Base-by-base conservation (phyloP, 2,888 invertebrate species). In the Temnothorax unifasciatus region DNA sequence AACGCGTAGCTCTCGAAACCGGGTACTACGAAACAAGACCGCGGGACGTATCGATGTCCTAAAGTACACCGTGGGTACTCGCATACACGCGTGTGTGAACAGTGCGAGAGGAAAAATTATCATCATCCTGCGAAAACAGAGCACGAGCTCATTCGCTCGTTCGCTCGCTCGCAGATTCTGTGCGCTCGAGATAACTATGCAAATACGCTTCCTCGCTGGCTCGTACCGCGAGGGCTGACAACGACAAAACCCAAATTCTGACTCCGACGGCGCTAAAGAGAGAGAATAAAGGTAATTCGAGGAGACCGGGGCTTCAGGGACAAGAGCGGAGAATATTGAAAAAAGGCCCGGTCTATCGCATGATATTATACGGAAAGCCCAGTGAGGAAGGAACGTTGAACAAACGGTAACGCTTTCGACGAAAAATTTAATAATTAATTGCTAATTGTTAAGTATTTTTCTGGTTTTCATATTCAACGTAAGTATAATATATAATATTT, bases 151-250 rank as follows among this genome's bases (percentile, higher is more conserved):
- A 68, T 52, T 68, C 69, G 68, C 79, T 84, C 54, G 69, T 73
- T 71, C 69, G 59, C 63, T 84, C 82, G 69, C 41, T 63, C 41
- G 76, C 79, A 61, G 79, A 81, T 81, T 83, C 88, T 88, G 89
- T 64, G 57, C 82, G 84, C 76, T 41, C 69, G 84, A 87, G 90
- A 90, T 90, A 90, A 86, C 86, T 89, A 88, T 89, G 90, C 86
- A 89, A 89, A 86, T 89, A 87, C 88, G 89, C 73, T 88, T 86
- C 38, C 71, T 47, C 77, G 76, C 25, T 57, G 54, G 71, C 38
- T 59, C 79, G 59, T 59, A 54, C 73, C 13, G 79, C 13, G 79
- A 71, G 47, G 77, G 73, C 79, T 81, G 79, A 81, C 79, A 71
- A 81, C 79, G 79, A 73, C 79, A 73, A 73, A 81, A 81, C 79